Evolutionary conservation across 2,113 vertebrate genomes (phyloP).

Genomic region (Tetrax tetrax): DNA sequence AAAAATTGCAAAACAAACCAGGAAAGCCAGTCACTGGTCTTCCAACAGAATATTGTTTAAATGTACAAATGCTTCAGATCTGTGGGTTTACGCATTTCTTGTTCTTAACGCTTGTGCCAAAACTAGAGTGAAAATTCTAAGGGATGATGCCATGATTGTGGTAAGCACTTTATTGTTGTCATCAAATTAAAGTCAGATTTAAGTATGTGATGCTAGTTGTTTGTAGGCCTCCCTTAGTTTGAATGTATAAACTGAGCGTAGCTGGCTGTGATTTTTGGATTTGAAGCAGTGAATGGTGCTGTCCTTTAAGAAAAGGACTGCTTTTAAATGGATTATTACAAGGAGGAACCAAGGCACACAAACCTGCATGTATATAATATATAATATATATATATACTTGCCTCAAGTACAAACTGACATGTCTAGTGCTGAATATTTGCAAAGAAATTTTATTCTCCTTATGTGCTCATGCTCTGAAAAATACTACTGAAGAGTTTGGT

Average conservation of each 20-base stretch:
- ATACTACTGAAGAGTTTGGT: not conserved
- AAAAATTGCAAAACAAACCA: not conserved
- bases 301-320: not conserved
- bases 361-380: accelerated
- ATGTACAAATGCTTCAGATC: not conserved
- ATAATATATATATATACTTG: not conserved
- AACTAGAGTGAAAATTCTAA: not conserved
- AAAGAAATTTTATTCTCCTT: not conserved
- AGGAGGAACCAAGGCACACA: not conserved
- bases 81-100: not conserved
- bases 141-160: not conserved
- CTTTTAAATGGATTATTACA: not conserved
- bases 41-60: not conserved
- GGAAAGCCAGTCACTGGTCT: not conserved
- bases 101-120: not conserved
- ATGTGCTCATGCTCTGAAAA: not conserved
- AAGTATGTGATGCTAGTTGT: not conserved
- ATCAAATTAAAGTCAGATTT: not conserved
- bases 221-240: not conserved
- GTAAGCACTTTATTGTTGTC: not conserved
- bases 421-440: not conserved
- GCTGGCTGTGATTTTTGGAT: not conserved
- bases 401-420: not conserved
- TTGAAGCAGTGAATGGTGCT: not conserved
- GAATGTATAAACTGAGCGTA: not conserved